Evolutionary conservation across 2,888 invertebrate species (phyloP).

Genomic region (Heliconius sara): DNA sequence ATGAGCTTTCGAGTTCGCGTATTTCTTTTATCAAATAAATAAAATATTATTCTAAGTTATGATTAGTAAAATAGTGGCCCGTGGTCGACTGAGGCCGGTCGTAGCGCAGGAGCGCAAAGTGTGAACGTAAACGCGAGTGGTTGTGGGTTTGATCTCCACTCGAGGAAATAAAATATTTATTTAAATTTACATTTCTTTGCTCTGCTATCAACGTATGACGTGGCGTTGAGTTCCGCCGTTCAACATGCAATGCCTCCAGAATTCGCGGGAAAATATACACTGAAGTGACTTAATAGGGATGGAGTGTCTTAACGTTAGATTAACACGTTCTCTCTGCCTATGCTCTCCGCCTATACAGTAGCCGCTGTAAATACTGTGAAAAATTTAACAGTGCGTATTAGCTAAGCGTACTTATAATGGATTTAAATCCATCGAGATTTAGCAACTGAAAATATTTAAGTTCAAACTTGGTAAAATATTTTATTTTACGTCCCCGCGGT

Average conservation of each 20-base stretch:
- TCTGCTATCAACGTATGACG: neutral
- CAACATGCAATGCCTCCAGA: neutral
- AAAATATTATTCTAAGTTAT: neutral
- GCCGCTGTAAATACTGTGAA: too few species aligned
- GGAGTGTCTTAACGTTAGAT: neutral
- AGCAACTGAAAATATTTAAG: too few species aligned
- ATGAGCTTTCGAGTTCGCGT: slow-evolving; percentile 71
- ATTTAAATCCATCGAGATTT: too few species aligned
- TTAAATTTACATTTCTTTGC: neutral
- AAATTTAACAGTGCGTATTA: too few species aligned
- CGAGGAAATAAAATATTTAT: neutral
- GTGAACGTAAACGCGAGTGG: neutral
- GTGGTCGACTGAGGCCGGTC: neutral
- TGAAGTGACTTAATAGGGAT: neutral
- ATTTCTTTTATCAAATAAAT: slow-evolving; percentile 58
- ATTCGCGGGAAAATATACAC: neutral
- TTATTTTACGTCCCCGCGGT: too few species aligned
- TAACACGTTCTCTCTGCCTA: neutral
- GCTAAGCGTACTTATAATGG: too few species aligned
- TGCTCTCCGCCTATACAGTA: neutral
- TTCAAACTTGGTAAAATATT: too few species aligned
- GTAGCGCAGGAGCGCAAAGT: neutral
- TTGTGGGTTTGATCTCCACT: neutral
- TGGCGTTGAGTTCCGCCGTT: neutral
- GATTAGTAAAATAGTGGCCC: neutral